Evolutionary conservation across 1,140 invertebrate genomes (phyloP).

Genomic region (Trichonephila clavipes): DNA sequence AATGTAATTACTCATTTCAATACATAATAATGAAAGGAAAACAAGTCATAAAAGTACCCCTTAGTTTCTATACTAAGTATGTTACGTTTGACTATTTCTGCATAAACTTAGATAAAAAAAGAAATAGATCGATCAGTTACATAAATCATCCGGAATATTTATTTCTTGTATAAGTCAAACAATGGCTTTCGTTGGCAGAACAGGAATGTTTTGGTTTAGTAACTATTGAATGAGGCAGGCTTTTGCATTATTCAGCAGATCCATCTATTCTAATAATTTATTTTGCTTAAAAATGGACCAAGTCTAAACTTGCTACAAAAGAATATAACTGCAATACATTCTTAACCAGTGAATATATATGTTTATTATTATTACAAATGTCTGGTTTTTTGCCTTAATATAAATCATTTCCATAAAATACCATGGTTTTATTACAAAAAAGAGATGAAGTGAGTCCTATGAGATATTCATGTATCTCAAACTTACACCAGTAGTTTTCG

Average conservation of each 20-base stretch:
- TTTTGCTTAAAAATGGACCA: background rate
- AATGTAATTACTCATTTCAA: too few relatives aligned
- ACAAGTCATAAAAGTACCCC: too few relatives aligned
- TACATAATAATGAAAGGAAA: too few relatives aligned
- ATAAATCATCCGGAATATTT: constrained; percentile 14
- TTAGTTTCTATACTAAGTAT: too few relatives aligned
- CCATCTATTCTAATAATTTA: background rate
- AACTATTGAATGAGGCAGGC: background rate
- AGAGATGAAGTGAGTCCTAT: too few relatives aligned
- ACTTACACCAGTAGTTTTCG: background rate
- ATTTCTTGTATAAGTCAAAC: background rate
- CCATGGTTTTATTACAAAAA: too few relatives aligned
- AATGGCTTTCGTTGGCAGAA: background rate
- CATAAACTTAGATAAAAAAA: too few relatives aligned
- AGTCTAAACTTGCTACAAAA: background rate
- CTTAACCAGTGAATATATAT: too few relatives aligned
- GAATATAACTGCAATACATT: background rate
- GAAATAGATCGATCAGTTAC: background rate
- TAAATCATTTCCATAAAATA: too few relatives aligned
- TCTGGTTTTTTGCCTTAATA: too few relatives aligned
- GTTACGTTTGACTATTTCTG: too few relatives aligned
- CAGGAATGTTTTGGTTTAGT: background rate
- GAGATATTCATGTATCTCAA: background rate
- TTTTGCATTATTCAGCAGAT: background rate
- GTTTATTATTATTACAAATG: too few relatives aligned